These are phyloP conservation scores for Hyles lineata DNA, from an alignment of 2,888 invertebrate species.

Conservation along the genomic window DNA sequence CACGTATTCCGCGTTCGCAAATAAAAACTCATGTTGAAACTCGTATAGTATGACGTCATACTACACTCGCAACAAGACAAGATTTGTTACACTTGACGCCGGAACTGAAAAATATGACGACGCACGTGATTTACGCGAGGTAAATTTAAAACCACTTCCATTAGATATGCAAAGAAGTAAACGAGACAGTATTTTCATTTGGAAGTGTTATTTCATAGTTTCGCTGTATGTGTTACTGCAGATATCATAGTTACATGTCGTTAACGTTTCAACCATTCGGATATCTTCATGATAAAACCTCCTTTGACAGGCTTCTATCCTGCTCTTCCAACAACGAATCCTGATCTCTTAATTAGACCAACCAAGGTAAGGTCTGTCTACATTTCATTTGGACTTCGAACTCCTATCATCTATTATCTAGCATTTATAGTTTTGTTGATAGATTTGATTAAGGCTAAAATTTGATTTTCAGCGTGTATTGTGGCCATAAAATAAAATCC, in stretches of 20 bases:
- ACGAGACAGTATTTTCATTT: slow-evolving; percentile 8
- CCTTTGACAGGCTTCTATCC: too few relatives aligned
- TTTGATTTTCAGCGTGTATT: too few relatives aligned
- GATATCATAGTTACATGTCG: background rate
- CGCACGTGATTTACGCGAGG: slow-evolving; percentile 10
- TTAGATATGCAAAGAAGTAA: slow-evolving; percentile 24
- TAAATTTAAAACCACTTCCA: slow-evolving; percentile 10
- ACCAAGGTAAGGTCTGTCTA: too few relatives aligned
- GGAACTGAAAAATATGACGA: slow-evolving; percentile 20
- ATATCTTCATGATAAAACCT: too few relatives aligned
- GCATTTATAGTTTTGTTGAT: too few relatives aligned
- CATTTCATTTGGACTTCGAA: too few relatives aligned
- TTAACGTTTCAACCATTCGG: too few relatives aligned
- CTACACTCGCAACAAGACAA: slow-evolving; percentile 10
- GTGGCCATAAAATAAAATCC: too few relatives aligned
- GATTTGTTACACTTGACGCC: slow-evolving; percentile 13
- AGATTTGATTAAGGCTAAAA: too few relatives aligned
- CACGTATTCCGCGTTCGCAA: background rate
- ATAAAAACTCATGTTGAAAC: slow-evolving; percentile 21
- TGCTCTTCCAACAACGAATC: too few relatives aligned
- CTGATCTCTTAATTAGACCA: too few relatives aligned
- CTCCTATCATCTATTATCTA: too few relatives aligned
- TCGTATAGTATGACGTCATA: slow-evolving; percentile 8
- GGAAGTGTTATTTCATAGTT: background rate
- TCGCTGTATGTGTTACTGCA: background rate